Conservation (phyloP, 2,113 vertebrate species). For the Onychostruthus taczanowskii region DNA sequence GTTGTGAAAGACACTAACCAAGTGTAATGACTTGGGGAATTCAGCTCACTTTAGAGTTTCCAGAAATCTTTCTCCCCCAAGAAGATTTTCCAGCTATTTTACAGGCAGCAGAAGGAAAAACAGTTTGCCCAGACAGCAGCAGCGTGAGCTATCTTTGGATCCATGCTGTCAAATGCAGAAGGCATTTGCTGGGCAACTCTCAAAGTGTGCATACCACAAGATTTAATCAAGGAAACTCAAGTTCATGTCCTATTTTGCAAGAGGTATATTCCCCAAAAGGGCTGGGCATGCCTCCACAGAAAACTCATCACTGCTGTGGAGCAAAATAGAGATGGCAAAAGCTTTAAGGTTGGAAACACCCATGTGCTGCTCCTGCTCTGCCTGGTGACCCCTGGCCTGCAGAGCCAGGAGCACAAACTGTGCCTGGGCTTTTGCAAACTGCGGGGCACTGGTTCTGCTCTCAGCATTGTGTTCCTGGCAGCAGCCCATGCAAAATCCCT, state of each 20-base stretch:
- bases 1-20: conserved; percentile 65
- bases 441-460: background rate
- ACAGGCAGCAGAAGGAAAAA: conserved; percentile 43
- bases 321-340: background rate
- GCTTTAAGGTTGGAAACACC: background rate
- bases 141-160: background rate
- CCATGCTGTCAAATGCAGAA: background rate
- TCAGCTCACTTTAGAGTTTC: conserved; percentile 40
- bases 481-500: background rate
- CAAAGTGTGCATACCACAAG: background rate
- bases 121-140: conserved; percentile 27
- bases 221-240: conserved; percentile 18
- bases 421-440: background rate
- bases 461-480: background rate
- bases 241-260: conserved; percentile 22
- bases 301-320: background rate
- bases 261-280: conserved; percentile 10
- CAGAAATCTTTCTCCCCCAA: conserved; percentile 38
- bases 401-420: background rate
- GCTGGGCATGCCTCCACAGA: background rate
- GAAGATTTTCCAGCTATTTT: conserved; percentile 45
- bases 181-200: conserved; percentile 15
- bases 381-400: background rate
- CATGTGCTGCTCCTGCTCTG: background rate
- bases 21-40: conserved; percentile 47